A percentile compares a stretch with the other conserved stretches of the same genome.
These are phyloP conservation scores for Narcine bancroftii DNA, from an alignment of 2,113 vertebrate genomes.

Conservation along the genomic window DNA sequence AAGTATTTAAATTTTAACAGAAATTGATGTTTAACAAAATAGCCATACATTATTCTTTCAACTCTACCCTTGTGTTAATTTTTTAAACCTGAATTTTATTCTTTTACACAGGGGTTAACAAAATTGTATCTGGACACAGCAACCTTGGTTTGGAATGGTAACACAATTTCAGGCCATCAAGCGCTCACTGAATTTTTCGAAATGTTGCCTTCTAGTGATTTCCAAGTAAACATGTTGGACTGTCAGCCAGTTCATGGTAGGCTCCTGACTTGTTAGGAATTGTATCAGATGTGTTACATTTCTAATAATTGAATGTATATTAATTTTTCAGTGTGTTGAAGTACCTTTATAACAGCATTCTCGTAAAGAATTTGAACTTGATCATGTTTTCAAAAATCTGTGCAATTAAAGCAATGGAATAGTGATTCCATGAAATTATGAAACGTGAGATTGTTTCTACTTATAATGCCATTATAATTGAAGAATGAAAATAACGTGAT, in stretches of 20 bases:
- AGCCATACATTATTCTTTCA: neutral
- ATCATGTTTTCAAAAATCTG: neutral
- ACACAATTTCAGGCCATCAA: constrained; percentile 79
- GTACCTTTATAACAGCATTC: neutral
- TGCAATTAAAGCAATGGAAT: neutral
- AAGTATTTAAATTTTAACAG: neutral
- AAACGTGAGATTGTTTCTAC: neutral
- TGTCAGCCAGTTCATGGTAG: constrained; percentile 93
- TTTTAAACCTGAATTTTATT: neutral
- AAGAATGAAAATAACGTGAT: neutral
- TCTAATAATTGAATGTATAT: neutral
- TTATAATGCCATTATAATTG: neutral
- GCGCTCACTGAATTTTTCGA: constrained; percentile 86
- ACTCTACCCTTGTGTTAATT: neutral
- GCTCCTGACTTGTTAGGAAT: constrained; percentile 31
- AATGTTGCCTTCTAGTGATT: constrained; percentile 89
- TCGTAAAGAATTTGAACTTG: too few species aligned
- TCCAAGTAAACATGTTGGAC: constrained; percentile 80
- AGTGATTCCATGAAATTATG: neutral
- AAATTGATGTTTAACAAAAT: neutral
- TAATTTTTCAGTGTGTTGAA: neutral
- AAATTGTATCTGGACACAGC: constrained; percentile 88
- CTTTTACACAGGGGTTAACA: constrained; percentile 64
- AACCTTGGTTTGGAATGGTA: constrained; percentile 94
- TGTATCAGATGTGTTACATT: neutral